Conservation (phyloP, 2,113 vertebrate species). For the Brachyhypopomus gauderio region DNA sequence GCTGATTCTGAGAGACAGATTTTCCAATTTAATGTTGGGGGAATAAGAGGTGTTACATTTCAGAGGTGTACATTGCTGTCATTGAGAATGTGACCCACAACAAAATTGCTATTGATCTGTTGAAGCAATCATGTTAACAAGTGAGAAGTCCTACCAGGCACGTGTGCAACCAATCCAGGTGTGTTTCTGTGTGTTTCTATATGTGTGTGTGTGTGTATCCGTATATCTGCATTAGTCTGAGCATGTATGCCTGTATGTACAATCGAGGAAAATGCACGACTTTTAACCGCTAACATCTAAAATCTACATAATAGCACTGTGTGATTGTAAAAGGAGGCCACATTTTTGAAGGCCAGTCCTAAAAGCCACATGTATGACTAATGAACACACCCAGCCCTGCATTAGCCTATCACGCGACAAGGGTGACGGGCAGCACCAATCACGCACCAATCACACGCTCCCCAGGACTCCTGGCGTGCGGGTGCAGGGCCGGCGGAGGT, state of each 20-base stretch:
- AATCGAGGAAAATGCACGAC: neutral
- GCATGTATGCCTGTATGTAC: neutral
- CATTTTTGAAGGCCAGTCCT: conserved; percentile 33
- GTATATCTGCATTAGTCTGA: neutral
- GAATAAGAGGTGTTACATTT: conserved; percentile 59
- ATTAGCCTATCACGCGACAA: conserved; percentile 36
- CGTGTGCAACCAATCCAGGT: conserved; percentile 39
- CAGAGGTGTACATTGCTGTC: conserved; percentile 62
- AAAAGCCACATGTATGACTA: neutral
- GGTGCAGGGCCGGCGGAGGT: conserved; percentile 41
- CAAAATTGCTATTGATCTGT: conserved; percentile 66
- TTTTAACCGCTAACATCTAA: conserved; percentile 29
- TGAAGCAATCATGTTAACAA: conserved; percentile 61
- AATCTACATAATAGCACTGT: conserved; percentile 38
- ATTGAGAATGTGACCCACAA: conserved; percentile 69
- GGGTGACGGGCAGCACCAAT: neutral
- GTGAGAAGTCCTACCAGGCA: conserved; percentile 24
- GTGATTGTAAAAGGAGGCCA: conserved; percentile 33
- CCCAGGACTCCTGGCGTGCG: conserved; percentile 25
- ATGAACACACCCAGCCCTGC: conserved; percentile 5
- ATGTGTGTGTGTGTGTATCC: neutral
- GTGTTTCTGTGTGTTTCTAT: conserved; percentile 7
- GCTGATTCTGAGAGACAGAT: conserved; percentile 53
- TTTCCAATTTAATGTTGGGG: conserved; percentile 52
- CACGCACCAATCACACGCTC: conserved; percentile 38